Conservation (phyloP, 2,888 invertebrate genomes). For the Imbricaverruca yamaguchii region DNA sequence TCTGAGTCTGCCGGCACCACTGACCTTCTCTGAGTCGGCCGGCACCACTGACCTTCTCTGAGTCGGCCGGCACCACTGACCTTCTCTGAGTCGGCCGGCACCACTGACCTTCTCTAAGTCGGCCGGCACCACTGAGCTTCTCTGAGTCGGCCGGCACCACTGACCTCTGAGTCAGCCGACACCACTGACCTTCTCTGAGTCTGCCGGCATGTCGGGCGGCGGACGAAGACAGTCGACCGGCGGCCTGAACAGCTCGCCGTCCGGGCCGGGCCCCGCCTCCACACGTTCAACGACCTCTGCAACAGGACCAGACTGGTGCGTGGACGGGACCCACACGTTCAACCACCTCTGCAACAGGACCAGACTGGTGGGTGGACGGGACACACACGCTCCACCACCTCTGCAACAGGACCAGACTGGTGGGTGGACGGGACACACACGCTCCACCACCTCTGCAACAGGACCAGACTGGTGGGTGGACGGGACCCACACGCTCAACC, state of each 20-base stretch:
- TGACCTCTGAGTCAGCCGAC: too few species aligned
- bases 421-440: constrained; percentile 52
- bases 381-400: constrained; percentile 77
- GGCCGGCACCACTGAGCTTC: too few species aligned
- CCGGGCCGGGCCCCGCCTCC: constrained; percentile 58
- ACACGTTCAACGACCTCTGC: constrained; percentile 81
- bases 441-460: constrained; percentile 70
- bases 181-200: neutral
- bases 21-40: too few species aligned
- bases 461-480: too few species aligned
- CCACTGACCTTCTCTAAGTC: too few species aligned
- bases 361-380: too few species aligned
- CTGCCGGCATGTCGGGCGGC: constrained; percentile 2
- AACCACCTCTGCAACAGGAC: constrained; percentile 62
- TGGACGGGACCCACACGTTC: constrained; percentile 55
- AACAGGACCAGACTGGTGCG: too few species aligned
- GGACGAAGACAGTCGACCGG: neutral
- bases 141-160: too few species aligned
- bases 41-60: neutral
- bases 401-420: constrained; percentile 44
- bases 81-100: neutral
- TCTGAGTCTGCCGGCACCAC: too few species aligned
- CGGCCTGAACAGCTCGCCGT: constrained; percentile 69
- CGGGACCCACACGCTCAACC: constrained; percentile 72
- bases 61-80: neutral